A percentile compares a stretch with the other conserved stretches of the same genome.
phyloP scores from a whole-genome alignment of 1,140 invertebrate species.

The Asbolus verrucosus region DNA sequence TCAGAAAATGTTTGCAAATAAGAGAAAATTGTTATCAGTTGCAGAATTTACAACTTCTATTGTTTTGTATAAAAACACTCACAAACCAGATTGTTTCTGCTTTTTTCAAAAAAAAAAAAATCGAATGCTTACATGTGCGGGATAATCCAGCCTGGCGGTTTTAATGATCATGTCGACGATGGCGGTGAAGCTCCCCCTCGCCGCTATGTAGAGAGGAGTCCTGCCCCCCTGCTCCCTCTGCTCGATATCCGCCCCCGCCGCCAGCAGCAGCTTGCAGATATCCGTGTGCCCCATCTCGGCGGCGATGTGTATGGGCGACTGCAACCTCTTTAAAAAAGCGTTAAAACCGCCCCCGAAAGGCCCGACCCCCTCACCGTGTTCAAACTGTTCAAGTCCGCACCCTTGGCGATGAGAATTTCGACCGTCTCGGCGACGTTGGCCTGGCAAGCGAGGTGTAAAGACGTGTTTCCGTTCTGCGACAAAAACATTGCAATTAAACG shows the following conservation, averaged over 20 bases:
- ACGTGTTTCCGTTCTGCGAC: conserved; percentile 79
- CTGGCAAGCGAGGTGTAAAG: conserved; percentile 81
- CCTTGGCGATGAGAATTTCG: conserved; percentile 76
- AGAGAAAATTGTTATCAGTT: too few species aligned
- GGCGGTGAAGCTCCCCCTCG: conserved; percentile 84
- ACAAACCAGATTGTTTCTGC: too few species aligned
- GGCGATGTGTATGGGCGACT: conserved; percentile 77
- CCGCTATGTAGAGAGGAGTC: conserved; percentile 78
- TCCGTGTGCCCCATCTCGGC: conserved; percentile 77
- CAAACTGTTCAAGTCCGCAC: conserved; percentile 77
- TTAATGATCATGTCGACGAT: conserved; percentile 88
- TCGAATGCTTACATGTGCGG: conserved; percentile 57
- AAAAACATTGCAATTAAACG: conserved; percentile 35
- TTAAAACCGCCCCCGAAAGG: neutral
- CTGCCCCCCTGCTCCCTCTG: conserved; percentile 76
- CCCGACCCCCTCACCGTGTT: conserved; percentile 73
- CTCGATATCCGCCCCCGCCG: conserved; percentile 74
- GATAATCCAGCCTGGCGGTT: conserved; percentile 72
- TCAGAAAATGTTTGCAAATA: too few species aligned
- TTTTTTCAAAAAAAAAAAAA: too few species aligned
- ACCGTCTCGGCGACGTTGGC: conserved; percentile 78
- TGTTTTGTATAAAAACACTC: too few species aligned
- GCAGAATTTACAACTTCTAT: too few species aligned
- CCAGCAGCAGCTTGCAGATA: conserved; percentile 74
- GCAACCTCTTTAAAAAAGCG: conserved; percentile 68